A percentile compares a stretch with the other conserved stretches of the same genome.
These are phyloP conservation scores for Drosophila navojoa DNA, from an alignment of 1,140 invertebrate genomes.

Conservation along the genomic window DNA sequence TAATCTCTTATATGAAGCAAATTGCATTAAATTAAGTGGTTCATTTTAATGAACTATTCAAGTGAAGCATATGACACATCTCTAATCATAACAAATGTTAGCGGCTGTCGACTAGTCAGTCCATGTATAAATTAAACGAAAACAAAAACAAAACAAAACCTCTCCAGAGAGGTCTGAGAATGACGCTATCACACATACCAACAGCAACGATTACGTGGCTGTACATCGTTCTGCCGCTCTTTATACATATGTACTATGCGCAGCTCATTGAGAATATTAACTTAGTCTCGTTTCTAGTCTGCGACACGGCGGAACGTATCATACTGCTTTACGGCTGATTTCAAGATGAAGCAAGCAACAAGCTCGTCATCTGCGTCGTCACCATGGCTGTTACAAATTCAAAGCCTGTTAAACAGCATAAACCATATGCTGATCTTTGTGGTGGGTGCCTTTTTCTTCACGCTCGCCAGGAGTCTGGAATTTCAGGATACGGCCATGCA, in stretches of 20 bases:
- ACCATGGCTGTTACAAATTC: conserved; percentile 63
- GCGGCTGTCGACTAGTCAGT: neutral
- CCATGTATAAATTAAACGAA: neutral
- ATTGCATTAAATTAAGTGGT: no score
- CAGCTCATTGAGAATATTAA: neutral
- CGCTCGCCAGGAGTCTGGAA: conserved; percentile 61
- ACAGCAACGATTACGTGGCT: conserved; percentile 30
- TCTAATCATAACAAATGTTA: neutral
- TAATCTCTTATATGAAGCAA: no score
- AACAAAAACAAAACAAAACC: conserved; percentile 29
- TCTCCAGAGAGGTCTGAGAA: conserved; percentile 17
- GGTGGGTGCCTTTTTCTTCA: conserved; percentile 68
- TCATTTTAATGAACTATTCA: neutral
- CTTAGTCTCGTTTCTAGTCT: conserved; percentile 20
- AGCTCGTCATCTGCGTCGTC: conserved; percentile 7
- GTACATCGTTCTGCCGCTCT: neutral
- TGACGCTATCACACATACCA: neutral
- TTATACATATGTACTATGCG: neutral
- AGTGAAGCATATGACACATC: neutral
- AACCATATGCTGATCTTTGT: conserved; percentile 77
- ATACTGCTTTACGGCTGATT: no score
- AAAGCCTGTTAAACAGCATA: conserved; percentile 72
- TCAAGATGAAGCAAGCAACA: conserved; percentile 46
- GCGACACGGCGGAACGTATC: neutral
- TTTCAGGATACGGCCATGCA: conserved; percentile 80